phyloP scores from a whole-genome alignment of 2,113 vertebrate genomes.

The Coryphaenoides rupestris region DNA sequence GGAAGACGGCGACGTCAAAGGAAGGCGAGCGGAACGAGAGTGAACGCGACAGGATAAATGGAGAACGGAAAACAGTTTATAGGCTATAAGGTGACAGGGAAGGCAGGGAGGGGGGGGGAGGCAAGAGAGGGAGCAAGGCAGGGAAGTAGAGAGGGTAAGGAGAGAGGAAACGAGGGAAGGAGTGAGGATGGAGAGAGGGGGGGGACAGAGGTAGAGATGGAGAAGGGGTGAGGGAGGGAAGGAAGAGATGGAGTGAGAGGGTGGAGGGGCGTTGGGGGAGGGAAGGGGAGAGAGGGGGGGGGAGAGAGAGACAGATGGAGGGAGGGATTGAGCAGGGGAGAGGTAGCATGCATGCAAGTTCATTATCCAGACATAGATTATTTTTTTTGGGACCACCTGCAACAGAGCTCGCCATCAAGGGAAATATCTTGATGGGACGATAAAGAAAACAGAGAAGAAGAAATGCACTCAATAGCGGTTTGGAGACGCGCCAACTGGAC shows the following conservation, averaged over 20 bases:
- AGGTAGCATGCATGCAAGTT: constrained; percentile 44
- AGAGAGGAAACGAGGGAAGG: too few species aligned
- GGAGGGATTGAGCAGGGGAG: constrained; percentile 15
- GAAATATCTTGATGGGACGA: constrained; percentile 61
- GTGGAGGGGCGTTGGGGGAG: too few species aligned
- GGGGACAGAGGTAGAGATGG: too few species aligned
- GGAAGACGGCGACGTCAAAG: too few species aligned
- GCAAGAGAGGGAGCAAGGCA: too few species aligned
- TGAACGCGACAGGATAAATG: too few species aligned
- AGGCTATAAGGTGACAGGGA: too few species aligned
- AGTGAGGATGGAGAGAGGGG: constrained; percentile 1
- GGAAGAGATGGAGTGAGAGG: too few species aligned
- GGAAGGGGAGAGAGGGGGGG: not conserved
- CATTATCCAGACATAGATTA: constrained; percentile 55
- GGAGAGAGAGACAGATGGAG: not conserved
- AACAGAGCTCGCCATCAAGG: constrained; percentile 48
- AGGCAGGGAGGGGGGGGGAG: too few species aligned
- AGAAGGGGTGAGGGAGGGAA: not conserved
- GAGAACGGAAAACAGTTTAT: too few species aligned
- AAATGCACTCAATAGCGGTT: constrained; percentile 56
- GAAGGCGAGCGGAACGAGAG: too few species aligned
- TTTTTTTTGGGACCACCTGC: constrained; percentile 42
- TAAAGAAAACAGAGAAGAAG: constrained; percentile 55
- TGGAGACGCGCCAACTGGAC: constrained; percentile 59
- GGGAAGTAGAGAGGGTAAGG: too few species aligned